Conservation (phyloP, 2,797 vertebrate genomes). For the Hyperoplus immaculatus region DNA sequence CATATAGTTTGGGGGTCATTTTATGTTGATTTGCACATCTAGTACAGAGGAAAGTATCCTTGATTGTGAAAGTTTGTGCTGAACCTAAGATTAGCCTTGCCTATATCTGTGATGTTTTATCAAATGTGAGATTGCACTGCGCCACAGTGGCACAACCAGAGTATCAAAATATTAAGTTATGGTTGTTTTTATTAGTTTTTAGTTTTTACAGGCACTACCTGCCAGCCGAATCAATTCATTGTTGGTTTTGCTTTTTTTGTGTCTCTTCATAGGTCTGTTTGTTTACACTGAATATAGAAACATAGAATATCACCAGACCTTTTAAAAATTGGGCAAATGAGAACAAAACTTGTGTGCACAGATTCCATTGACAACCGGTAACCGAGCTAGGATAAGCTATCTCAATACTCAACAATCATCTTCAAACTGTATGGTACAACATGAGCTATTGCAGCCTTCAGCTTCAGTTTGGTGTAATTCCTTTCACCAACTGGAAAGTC, state of each 20-base stretch:
- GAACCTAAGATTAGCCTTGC: background rate
- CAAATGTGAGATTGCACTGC: background rate
- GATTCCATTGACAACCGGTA: constrained; percentile 1
- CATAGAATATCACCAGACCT: background rate
- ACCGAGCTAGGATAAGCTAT: background rate
- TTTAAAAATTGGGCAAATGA: background rate
- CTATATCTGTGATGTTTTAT: background rate
- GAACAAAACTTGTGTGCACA: constrained; percentile 8
- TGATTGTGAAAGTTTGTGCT: background rate
- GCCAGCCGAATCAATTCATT: background rate
- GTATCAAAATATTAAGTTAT: background rate
- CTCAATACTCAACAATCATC: too few species aligned
- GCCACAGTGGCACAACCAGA: background rate
- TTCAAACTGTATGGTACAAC: constrained; percentile 17
- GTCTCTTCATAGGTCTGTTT: background rate
- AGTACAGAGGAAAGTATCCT: background rate
- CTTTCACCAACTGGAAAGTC: constrained; percentile 10
- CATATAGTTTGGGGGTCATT: constrained; percentile 4
- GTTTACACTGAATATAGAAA: background rate
- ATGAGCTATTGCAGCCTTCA: background rate
- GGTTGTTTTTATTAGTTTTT: background rate
- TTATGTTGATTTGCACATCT: background rate
- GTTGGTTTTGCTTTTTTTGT: background rate
- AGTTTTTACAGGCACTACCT: background rate
- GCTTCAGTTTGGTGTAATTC: constrained; percentile 12